Percentiles rank a stretch among this genome's conserved stretches.
Evolutionary conservation across 2,113 vertebrate species (phyloP).

Genomic region (Gnathonemus longibarbis): DNA sequence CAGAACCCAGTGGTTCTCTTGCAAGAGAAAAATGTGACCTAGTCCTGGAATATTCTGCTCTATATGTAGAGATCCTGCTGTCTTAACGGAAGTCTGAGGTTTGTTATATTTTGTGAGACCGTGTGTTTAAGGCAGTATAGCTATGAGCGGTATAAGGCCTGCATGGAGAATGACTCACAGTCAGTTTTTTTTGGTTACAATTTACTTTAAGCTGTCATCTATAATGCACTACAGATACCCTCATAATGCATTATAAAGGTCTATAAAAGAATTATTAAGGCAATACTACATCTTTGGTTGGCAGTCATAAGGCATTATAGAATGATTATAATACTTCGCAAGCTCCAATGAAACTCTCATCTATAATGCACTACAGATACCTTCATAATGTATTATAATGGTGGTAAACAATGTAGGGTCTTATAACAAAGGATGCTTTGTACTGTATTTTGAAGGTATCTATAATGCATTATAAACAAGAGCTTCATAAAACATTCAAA

Average conservation of each 20-base stretch:
- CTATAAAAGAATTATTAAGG: neutral
- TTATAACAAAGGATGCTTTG: neutral
- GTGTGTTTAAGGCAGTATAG: neutral
- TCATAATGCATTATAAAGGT: neutral
- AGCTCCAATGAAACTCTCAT: neutral
- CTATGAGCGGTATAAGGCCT: neutral
- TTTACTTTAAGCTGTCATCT: neutral
- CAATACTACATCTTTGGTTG: neutral
- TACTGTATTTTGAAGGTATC: neutral
- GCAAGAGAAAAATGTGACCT: slow-evolving; percentile 25
- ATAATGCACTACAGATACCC: neutral
- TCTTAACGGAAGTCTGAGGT: neutral
- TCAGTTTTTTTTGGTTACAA: neutral
- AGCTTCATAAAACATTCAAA: neutral
- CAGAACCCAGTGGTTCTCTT: slow-evolving; percentile 25
- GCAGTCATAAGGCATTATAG: neutral
- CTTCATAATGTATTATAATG: neutral
- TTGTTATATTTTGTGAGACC: neutral
- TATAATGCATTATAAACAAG: neutral
- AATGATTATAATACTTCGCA: neutral
- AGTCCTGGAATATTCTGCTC: neutral
- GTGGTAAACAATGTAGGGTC: neutral
- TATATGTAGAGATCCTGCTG: neutral
- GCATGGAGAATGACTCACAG: neutral
- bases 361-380: neutral